Evolutionary conservation across 1,140 invertebrate genomes (phyloP), one percentile per base, ranked within the genome.

Genomic region (Orius laevigatus): DNA sequence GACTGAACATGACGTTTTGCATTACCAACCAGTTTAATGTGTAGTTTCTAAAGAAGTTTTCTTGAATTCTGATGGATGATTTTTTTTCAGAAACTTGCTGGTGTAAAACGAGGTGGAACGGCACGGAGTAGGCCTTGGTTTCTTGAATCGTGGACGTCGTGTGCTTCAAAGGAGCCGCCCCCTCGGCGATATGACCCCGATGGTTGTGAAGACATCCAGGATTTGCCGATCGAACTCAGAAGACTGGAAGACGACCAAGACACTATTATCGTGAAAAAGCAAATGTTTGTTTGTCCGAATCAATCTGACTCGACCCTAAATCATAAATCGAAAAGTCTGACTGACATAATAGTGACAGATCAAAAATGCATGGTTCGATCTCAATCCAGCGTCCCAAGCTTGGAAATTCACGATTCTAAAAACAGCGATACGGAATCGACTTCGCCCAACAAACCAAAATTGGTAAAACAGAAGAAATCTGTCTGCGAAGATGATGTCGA

Each of bases 161-260:
- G 71, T 53, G 63, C 55, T 3, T 49, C 69, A 41, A 66, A 73
- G 65, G 66, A 75, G 57, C 55, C 71, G 46, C 65, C 69, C 51
- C 62, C 64, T 48, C 58, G 66, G 56, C 58, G 68, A 61, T 65
- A 65, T 57, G 66, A 69, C 48, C 64, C 65, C 16, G 70, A 65
- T 57, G 69, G 65, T 35, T 76, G 70, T 53, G 69, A 75, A 45
- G 74, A 78, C 56, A 68, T 76, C 18, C 75, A 80, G 54, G 82
- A 90, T 57, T 65, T 89, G 42, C 87, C 87, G 1, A 93, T 93
- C 39, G 88, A 93, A 66, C 63, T 93, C 16, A 70, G 85, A n/a
- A 71, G 85, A 15, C 66, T 91, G 35, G 87, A 92, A 59, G 81
- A 86, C 56, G 75, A 75, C 40, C 31, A 45, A 11, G 59, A 65